These are phyloP conservation scores for Eupithecia insigniata DNA, from an alignment of 2,888 invertebrate genomes.

Conservation along the genomic window DNA sequence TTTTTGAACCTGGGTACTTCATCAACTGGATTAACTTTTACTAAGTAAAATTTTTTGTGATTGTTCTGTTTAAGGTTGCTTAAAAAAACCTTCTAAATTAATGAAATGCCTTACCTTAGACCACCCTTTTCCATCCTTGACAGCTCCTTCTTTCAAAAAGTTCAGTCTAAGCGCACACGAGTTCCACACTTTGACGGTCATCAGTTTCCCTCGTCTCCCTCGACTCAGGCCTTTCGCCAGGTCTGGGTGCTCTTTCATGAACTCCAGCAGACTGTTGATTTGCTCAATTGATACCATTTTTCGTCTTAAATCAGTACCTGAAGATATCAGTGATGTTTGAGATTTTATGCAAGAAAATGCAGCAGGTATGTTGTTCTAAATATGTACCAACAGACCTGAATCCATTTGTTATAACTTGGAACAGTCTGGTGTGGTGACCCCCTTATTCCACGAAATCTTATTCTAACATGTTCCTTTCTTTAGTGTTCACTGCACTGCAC, in stretches of 20 bases:
- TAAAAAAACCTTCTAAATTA: not conserved
- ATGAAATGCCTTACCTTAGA: conserved; percentile 55
- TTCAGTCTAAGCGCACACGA: conserved; percentile 64
- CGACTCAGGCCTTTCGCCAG: conserved; percentile 60
- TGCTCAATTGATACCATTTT: conserved; percentile 61
- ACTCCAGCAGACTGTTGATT: conserved; percentile 59
- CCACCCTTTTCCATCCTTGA: conserved; percentile 70
- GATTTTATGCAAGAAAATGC: not conserved
- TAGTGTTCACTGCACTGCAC: too few relatives aligned
- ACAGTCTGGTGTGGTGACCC: too few relatives aligned
- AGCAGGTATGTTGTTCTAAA: not conserved
- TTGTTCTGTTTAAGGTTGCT: not conserved
- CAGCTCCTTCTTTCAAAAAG: conserved; percentile 54
- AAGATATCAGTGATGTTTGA: not conserved
- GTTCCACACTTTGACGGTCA: conserved; percentile 64
- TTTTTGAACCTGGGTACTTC: not conserved
- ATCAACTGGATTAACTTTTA: not conserved
- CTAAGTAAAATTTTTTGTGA: not conserved
- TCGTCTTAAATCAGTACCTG: conserved; percentile 51
- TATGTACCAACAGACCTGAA: conserved; percentile 17
- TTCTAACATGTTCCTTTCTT: too few relatives aligned
- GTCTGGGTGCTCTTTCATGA: conserved; percentile 62
- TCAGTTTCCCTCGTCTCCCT: conserved; percentile 61
- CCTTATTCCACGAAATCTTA: not conserved
- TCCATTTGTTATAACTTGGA: conserved; percentile 10